phyloP scores from a whole-genome alignment of 2,113 vertebrate genomes.

The Pantherophis guttatus region DNA sequence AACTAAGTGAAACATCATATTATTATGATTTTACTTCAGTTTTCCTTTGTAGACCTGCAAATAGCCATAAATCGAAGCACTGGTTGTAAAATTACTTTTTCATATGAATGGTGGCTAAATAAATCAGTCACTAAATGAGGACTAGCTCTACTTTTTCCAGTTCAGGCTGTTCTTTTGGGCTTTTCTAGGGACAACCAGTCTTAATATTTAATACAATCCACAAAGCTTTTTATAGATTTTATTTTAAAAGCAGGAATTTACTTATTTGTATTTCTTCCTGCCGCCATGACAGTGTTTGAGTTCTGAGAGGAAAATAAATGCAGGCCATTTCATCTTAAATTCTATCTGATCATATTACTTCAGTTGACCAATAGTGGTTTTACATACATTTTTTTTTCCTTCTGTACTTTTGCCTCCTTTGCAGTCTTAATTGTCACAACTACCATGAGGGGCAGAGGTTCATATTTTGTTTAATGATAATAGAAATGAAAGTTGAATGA shows the following conservation, averaged over 20 bases:
- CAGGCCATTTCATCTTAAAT: not conserved
- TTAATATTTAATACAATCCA: not conserved
- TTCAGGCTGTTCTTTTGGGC: not conserved
- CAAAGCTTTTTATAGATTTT: not conserved
- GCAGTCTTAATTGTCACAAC: not conserved
- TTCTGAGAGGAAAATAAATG: not conserved
- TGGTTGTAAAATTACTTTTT: not conserved
- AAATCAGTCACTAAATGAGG: not conserved
- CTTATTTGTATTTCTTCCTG: not conserved
- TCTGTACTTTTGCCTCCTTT: not conserved
- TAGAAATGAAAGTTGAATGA: not conserved
- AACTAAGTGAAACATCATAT: not conserved
- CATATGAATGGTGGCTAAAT: not conserved
- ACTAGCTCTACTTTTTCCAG: not conserved
- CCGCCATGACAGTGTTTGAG: not conserved
- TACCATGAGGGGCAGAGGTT: not conserved
- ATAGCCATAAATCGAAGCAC: not conserved
- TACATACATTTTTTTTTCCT: not conserved
- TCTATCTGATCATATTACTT: not conserved
- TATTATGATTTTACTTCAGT: not conserved
- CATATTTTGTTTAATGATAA: too few relatives aligned
- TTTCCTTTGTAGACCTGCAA: not conserved
- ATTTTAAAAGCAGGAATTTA: not conserved
- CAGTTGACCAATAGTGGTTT: not conserved
- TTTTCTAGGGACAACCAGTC: not conserved